Evolutionary conservation across 2,797 vertebrate genomes (phyloP).

Genomic region (Oceanodroma leucorhoa): DNA sequence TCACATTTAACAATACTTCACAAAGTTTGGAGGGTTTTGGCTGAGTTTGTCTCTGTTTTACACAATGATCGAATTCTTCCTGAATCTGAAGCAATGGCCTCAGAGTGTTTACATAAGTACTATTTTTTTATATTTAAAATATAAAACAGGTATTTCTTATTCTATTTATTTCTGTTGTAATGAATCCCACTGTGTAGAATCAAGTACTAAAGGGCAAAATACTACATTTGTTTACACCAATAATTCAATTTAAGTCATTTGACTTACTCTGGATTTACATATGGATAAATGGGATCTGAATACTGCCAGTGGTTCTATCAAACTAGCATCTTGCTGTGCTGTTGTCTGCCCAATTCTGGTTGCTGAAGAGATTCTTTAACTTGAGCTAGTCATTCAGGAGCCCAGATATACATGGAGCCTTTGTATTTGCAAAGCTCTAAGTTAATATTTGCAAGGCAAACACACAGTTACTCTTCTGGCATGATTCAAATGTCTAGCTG

Average conservation of each 20-base stretch:
- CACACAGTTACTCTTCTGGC: not conserved
- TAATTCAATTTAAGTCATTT: not conserved
- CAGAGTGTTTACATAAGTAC: not conserved
- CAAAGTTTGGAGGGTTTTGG: not conserved
- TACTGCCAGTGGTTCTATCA: not conserved
- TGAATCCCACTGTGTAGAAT: not conserved
- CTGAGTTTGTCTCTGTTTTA: not conserved
- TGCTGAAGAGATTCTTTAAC: not conserved
- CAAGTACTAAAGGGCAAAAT: not conserved
- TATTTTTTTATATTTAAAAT: not conserved
- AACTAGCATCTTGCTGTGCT: not conserved
- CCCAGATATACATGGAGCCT: not conserved
- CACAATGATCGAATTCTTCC: not conserved
- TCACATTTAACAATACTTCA: not conserved
- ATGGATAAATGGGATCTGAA: not conserved
- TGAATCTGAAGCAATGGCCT: not conserved
- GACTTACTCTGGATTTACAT: not conserved
- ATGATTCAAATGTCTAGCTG: not conserved
- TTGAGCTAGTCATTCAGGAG: not conserved
- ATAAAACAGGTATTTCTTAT: not conserved
- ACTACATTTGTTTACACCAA: accelerated
- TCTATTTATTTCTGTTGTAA: not conserved
- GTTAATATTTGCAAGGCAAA: not conserved
- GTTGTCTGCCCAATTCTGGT: not conserved
- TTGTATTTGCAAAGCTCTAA: not conserved